Base-by-base conservation (phyloP, 2,797 vertebrate genomes). In the Hydrocynus forskahlii region DNA sequence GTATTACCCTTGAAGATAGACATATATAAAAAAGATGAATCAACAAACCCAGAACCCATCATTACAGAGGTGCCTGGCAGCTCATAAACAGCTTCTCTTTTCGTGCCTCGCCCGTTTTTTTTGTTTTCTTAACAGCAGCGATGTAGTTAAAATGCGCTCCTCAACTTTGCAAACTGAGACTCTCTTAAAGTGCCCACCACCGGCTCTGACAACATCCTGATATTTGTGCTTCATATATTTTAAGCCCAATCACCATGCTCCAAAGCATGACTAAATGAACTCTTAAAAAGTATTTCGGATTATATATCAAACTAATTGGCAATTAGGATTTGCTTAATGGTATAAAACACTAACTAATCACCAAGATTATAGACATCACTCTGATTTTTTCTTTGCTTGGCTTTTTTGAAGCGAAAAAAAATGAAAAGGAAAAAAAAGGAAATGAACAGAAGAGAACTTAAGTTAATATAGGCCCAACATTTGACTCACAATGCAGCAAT, bases 301-400 rank as follows among this genome's bases (percentile, higher is more conserved):
- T 95, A 93, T 91, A 92, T 92, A 93, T 92, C 89, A 92, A 90
- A 91, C 88, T 92, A 94, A 94, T 93, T 93, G 92, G 79, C 93
- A 93, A 93, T 94, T 94, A 95, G 92, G 92, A 93, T 93, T 94
- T 93, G 89, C 88, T 89, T 92, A 93, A 94, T 93, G 94, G 91
- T 93, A 86, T 84, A 89, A 92, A 93, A 91, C 87, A 81, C 66
- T 81, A 79, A 80, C 57, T 77, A 84, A 81, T 83, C 74, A 50
- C 84, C 62, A 76, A 73, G 40, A 69, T 80, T 69, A 67, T 35
- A 57, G 68, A 59, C 76, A 76, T 75, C 80, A 77, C 77, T 83
- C 67, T 72, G 57, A 55, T 79, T 83, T 79, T 76, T 78, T 52
- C 35, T 8, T 35, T 35, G 35, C 75, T 73, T 16, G 57, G 43